A percentile compares a stretch with the other conserved stretches of the same genome.
These are phyloP conservation scores for Euschistus heros DNA, from an alignment of 1,140 invertebrate genomes.

Conservation along the genomic window DNA sequence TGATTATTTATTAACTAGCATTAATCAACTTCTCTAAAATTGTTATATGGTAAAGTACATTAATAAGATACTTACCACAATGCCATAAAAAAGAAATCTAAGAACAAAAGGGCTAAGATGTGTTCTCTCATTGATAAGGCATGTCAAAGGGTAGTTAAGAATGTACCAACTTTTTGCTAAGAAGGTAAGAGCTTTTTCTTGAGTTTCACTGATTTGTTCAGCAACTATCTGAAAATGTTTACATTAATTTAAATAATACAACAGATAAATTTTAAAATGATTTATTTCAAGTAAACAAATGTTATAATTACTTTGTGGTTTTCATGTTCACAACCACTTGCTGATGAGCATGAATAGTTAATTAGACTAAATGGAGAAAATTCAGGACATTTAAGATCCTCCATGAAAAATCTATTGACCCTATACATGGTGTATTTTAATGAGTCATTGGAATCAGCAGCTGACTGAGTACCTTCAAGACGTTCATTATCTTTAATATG, in stretches of 20 bases:
- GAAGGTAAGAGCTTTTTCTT: not conserved
- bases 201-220: not conserved
- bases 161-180: not conserved
- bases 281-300: not conserved
- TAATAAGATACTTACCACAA: not conserved
- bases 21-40: too few species aligned
- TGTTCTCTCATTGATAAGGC: not conserved
- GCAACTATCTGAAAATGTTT: not conserved
- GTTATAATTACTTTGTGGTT: not conserved
- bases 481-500: too few species aligned
- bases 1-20: too few species aligned
- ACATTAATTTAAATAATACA: too few species aligned
- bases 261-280: too few species aligned
- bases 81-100: not conserved
- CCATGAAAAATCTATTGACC: not conserved
- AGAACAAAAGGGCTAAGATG: not conserved
- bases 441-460: too few species aligned
- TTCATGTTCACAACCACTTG: not conserved
- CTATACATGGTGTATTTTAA: not conserved
- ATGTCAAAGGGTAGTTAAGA: not conserved
- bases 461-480: too few species aligned
- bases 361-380: not conserved
- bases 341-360: not conserved
- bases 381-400: conserved; percentile 3
- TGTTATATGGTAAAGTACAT: too few species aligned